Conservation (phyloP, 2,797 vertebrate genomes). For the Ptychobarbus kaznakovi region DNA sequence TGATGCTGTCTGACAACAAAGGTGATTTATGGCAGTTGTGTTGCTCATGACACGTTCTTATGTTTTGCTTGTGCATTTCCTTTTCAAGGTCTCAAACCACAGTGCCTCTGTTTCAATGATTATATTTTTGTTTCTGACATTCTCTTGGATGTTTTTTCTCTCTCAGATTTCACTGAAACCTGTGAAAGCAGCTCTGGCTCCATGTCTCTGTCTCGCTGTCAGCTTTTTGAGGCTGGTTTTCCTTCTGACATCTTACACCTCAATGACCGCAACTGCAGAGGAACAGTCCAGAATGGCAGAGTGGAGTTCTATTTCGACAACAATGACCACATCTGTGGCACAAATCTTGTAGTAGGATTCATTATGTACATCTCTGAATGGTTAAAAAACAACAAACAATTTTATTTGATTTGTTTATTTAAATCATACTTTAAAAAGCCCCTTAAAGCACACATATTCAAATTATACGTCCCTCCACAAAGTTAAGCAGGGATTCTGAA, state of each 20-base stretch:
- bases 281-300: constrained; percentile 48
- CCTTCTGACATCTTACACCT: constrained; percentile 50
- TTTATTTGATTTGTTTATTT: not conserved
- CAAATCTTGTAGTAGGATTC: constrained; percentile 50
- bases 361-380: not conserved
- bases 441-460: not conserved
- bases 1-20: too few species aligned
- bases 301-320: constrained; percentile 59
- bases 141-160: not conserved
- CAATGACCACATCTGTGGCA: constrained; percentile 53
- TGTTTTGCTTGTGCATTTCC: too few species aligned
- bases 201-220: constrained; percentile 62
- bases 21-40: too few species aligned
- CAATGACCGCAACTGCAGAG: constrained; percentile 56
- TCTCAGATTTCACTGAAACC: constrained; percentile 58
- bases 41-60: too few species aligned
- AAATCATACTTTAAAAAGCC: not conserved
- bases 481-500: constrained; percentile 64
- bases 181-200: constrained; percentile 46
- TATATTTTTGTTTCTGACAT: not conserved
- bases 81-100: too few species aligned
- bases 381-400: not conserved
- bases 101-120: not conserved
- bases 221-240: constrained; percentile 64
- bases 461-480: constrained; percentile 47